Percentiles rank a stretch among this genome's conserved stretches.
Evolutionary conservation across 2,888 invertebrate genomes (phyloP).

Genomic region (Automeris io): DNA sequence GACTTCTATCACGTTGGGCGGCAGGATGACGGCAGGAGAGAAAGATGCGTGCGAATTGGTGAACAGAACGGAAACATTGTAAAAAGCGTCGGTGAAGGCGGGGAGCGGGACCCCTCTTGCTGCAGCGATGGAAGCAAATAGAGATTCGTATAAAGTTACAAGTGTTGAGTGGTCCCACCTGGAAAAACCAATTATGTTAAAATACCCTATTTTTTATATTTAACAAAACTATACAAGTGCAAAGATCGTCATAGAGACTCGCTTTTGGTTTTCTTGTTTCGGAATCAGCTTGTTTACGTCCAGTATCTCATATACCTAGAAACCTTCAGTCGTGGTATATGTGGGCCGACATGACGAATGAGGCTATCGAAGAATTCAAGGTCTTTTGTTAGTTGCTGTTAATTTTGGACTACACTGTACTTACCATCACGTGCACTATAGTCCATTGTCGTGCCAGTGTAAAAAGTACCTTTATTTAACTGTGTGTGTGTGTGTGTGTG

Average conservation of each 20-base stretch:
- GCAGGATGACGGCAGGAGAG: slow-evolving; percentile 27
- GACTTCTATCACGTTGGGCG: slow-evolving; percentile 44
- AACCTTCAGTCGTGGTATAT: too few species aligned
- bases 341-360: too few species aligned
- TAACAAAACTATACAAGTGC: too few species aligned
- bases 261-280: not conserved
- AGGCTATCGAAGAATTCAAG: too few species aligned
- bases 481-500: too few species aligned
- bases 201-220: not conserved
- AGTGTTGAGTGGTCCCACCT: not conserved
- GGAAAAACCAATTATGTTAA: not conserved
- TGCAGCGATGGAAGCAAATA: slow-evolving; percentile 30
- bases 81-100: slow-evolving; percentile 24
- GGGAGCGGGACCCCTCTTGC: slow-evolving; percentile 34
- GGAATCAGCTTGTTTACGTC: not conserved
- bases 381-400: too few species aligned
- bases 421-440: too few species aligned
- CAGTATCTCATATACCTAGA: too few species aligned
- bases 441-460: too few species aligned
- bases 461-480: too few species aligned
- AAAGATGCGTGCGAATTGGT: slow-evolving; percentile 45
- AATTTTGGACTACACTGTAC: too few species aligned
- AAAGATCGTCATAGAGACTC: not conserved
- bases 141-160: slow-evolving; percentile 19
- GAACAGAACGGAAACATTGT: slow-evolving; percentile 40